Percentiles rank a stretch among this genome's conserved stretches.
Conservation (phyloP, 2,888 invertebrate species). For the Piscicola geometra region DNA sequence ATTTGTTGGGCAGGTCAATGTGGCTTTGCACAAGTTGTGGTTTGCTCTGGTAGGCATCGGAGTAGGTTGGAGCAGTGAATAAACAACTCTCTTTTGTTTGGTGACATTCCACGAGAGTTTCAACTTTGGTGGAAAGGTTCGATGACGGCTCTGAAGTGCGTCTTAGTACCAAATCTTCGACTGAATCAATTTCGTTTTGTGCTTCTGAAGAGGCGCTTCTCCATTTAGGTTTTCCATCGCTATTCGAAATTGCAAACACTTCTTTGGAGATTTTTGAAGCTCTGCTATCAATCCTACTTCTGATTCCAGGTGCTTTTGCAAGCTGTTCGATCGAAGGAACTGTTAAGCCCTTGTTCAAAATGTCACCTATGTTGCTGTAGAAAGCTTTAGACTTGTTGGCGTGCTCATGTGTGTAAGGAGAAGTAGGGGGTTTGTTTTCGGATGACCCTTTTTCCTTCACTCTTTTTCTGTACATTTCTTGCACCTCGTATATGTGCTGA, state of each 20-base stretch:
- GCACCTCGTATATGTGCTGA: slow-evolving; percentile 31
- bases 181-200: not conserved
- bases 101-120: not conserved
- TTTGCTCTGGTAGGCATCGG: not conserved
- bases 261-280: slow-evolving; percentile 14
- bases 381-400: not conserved
- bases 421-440: slow-evolving; percentile 6
- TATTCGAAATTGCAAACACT: not conserved
- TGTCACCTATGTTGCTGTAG: slow-evolving; percentile 11
- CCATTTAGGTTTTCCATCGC: slow-evolving; percentile 14
- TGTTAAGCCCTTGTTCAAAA: not conserved
- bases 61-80: not conserved
- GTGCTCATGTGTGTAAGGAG: slow-evolving; percentile 3
- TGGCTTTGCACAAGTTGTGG: not conserved
- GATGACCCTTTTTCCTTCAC: not conserved
- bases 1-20: not conserved
- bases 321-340: slow-evolving; percentile 31
- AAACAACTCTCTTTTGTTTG: not conserved
- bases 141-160: slow-evolving; percentile 26
- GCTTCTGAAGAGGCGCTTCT: slow-evolving; percentile 32
- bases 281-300: slow-evolving; percentile 26
- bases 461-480: slow-evolving; percentile 19
- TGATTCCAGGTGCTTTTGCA: slow-evolving; percentile 26
- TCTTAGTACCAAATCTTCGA: slow-evolving; percentile 4
- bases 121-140: slow-evolving; percentile 3